These are phyloP conservation scores for Lamprologus tigripictilis DNA, from an alignment of 2,113 vertebrate genomes.

Conservation along the genomic window DNA sequence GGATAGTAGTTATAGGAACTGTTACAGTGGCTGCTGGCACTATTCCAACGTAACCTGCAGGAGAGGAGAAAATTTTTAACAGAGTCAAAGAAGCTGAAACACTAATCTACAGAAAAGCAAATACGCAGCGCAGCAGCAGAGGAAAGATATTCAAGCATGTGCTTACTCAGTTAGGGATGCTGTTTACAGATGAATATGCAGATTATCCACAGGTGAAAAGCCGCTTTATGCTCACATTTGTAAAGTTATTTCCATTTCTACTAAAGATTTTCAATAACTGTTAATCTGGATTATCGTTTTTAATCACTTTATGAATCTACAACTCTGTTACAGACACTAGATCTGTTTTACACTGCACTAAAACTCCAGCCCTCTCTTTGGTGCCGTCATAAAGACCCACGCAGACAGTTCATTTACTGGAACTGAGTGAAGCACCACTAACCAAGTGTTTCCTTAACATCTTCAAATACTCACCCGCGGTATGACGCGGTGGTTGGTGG, in stretches of 20 bases:
- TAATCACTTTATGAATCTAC: background rate
- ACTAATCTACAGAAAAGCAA: background rate
- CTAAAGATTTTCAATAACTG: background rate
- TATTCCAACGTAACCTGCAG: constrained; percentile 68
- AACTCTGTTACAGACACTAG: background rate
- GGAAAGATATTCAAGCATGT: background rate
- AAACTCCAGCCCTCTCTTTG: background rate
- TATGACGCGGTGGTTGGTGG: constrained; percentile 67
- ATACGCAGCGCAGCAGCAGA: background rate
- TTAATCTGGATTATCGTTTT: background rate
- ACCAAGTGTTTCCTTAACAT: background rate
- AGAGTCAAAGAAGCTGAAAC: background rate
- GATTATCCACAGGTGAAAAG: background rate
- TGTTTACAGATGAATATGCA: background rate
- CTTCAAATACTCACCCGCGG: constrained; percentile 70
- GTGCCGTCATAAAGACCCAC: background rate
- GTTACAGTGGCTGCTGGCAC: constrained; percentile 57
- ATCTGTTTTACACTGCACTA: background rate
- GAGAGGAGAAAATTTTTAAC: background rate
- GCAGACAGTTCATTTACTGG: background rate
- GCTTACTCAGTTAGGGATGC: background rate
- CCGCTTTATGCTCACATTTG: fast-evolving
- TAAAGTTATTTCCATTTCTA: background rate
- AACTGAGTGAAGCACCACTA: background rate
- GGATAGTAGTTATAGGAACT: constrained; percentile 58